Evolutionary conservation across 2,113 vertebrate species (phyloP).

Genomic region (Dendropsophus ebraccatus): DNA sequence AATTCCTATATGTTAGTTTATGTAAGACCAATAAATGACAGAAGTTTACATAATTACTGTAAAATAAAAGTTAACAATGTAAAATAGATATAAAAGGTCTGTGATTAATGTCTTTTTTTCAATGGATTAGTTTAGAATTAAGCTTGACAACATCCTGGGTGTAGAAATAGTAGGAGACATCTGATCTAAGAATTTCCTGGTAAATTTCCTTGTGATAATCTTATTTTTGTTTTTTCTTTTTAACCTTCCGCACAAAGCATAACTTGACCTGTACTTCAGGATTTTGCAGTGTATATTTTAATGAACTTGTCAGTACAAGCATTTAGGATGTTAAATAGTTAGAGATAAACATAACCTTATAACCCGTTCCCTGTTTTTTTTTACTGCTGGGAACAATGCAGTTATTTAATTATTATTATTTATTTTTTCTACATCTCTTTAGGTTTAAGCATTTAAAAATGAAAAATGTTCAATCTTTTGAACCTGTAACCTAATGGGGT

Average conservation of each 20-base stretch:
- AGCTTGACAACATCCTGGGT: constrained; percentile 52
- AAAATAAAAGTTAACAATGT: constrained; percentile 14
- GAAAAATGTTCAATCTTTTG: background rate
- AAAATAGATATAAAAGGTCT: background rate
- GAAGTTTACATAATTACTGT: background rate
- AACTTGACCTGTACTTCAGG: constrained; percentile 71
- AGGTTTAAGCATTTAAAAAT: background rate
- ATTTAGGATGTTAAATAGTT: constrained; percentile 65
- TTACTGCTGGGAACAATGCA: constrained; percentile 63
- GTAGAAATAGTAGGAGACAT: constrained; percentile 1
- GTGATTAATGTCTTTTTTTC: constrained; percentile 3
- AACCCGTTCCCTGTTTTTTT: constrained; percentile 69
- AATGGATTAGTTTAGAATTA: constrained; percentile 1
- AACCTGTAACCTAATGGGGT: background rate
- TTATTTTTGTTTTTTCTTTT: constrained; percentile 47
- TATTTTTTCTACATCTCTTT: constrained; percentile 1
- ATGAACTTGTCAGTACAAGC: constrained; percentile 70
- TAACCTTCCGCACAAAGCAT: constrained; percentile 67
- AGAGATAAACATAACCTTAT: constrained; percentile 73
- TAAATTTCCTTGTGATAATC: constrained; percentile 6
- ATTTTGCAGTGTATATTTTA: constrained; percentile 70
- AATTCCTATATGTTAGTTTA: constrained; percentile 3
- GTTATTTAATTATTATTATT: no score
- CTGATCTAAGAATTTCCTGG: constrained; percentile 34
- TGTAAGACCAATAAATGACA: background rate